These are phyloP conservation scores for Tiaroga cobitis DNA, from an alignment of 2,797 vertebrate species.

Conservation along the genomic window DNA sequence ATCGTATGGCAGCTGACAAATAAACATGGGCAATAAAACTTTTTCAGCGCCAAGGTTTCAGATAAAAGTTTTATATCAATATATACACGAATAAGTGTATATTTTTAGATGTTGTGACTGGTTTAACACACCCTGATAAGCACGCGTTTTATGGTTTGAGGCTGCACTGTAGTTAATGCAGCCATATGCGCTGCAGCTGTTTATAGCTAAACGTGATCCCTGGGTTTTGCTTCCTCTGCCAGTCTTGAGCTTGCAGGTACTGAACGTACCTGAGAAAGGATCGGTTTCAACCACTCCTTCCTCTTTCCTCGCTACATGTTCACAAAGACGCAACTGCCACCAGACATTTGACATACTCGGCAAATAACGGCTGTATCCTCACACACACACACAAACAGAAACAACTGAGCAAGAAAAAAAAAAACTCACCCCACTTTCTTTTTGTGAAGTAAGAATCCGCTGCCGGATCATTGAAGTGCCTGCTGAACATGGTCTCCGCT, in stretches of 20 bases:
- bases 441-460: constrained; percentile 98
- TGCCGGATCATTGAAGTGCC: constrained; percentile 96
- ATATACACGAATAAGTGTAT: neutral
- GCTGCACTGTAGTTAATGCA: constrained; percentile 22
- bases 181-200: constrained; percentile 9
- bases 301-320: constrained; percentile 57
- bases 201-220: constrained; percentile 10
- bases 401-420: neutral
- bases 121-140: neutral
- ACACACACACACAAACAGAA: constrained; percentile 7
- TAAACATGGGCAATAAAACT: neutral
- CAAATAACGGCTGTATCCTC: constrained; percentile 18
- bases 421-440: constrained; percentile 96
- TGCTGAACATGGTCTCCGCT: constrained; percentile 98
- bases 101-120: neutral
- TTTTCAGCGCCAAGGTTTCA: neutral
- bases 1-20: neutral
- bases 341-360: constrained; percentile 32
- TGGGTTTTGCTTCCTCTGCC: constrained; percentile 71
- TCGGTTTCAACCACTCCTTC: constrained; percentile 81
- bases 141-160: neutral
- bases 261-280: constrained; percentile 71
- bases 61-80: neutral
- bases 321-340: constrained; percentile 12
- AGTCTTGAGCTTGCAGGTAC: constrained; percentile 55